phyloP scores from a whole-genome alignment of 2,113 vertebrate genomes.

The Platycercus adscitus region DNA sequence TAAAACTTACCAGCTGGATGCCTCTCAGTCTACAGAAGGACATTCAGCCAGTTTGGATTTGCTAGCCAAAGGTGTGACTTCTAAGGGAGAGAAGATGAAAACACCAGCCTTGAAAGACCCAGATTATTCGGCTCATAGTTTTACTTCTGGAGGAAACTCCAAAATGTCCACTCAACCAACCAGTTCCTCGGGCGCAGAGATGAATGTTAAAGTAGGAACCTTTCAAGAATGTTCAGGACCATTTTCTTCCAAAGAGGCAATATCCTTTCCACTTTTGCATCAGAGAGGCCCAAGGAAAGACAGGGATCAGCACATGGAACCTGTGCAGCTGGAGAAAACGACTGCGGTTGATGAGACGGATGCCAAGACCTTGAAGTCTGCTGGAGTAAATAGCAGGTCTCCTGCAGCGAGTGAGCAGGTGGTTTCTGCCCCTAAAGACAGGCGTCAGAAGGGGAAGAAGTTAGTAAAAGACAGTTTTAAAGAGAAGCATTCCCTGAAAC shows the following conservation, averaged over 20 bases:
- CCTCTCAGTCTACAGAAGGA: constrained; percentile 28
- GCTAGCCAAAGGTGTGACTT: constrained; percentile 50
- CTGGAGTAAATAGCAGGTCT: constrained; percentile 51
- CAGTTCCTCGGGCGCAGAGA: neutral
- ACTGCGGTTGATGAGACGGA: constrained; percentile 36
- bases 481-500: constrained; percentile 75
- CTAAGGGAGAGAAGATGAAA: constrained; percentile 84
- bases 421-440: constrained; percentile 66
- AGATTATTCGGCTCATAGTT: constrained; percentile 70
- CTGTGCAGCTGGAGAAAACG: constrained; percentile 12
- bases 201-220: constrained; percentile 40
- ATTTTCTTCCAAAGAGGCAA: constrained; percentile 80
- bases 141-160: constrained; percentile 65
- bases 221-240: constrained; percentile 75
- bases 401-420: constrained; percentile 59
- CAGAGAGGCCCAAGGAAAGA: constrained; percentile 72
- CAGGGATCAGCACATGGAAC: constrained; percentile 67
- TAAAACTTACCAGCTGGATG: constrained; percentile 60
- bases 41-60: constrained; percentile 40
- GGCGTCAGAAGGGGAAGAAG: constrained; percentile 76
- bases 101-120: constrained; percentile 73
- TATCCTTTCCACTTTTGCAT: constrained; percentile 59
- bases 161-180: constrained; percentile 42
- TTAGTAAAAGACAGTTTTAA: constrained; percentile 67
- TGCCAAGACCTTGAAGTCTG: constrained; percentile 52